Conservation (phyloP, 2,888 invertebrate species). For the Byasa hedistus region DNA sequence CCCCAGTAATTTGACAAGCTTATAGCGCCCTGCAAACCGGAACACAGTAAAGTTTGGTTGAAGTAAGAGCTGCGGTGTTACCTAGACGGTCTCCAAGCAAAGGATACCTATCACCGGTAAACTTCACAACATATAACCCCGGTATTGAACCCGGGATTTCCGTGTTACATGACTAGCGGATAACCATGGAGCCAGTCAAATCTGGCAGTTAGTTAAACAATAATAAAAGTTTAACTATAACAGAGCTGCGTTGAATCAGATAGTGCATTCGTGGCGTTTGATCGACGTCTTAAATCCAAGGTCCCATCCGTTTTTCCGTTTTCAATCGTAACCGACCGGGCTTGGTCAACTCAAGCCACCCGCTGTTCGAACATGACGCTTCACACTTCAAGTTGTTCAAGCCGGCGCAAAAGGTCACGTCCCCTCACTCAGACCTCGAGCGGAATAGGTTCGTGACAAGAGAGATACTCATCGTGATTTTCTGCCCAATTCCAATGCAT, state of each 20-base stretch:
- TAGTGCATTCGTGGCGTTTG: slow-evolving; percentile 60
- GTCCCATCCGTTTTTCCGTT: slow-evolving; percentile 53
- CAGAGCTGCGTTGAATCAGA: slow-evolving; percentile 44
- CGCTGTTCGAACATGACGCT: slow-evolving; percentile 72
- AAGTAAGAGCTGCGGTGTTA: no score
- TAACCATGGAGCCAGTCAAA: no score
- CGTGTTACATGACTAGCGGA: no score
- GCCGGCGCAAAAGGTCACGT: slow-evolving; percentile 71
- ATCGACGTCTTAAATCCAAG: slow-evolving; percentile 73
- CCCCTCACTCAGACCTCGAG: slow-evolving; percentile 74
- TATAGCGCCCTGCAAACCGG: no score
- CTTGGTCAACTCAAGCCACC: slow-evolving; percentile 64
- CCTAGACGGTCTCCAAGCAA: no score
- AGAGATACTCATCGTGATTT: slow-evolving; percentile 78
- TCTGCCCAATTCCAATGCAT: slow-evolving; percentile 75
- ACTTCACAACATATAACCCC: no score
- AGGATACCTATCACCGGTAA: no score
- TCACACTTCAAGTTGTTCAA: slow-evolving; percentile 71
- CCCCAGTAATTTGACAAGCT: no score
- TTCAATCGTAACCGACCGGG: slow-evolving; percentile 54
- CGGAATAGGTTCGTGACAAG: slow-evolving; percentile 77
- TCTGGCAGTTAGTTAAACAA: no score
- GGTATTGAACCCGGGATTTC: no score
- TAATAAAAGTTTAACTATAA: slow-evolving; percentile 65
- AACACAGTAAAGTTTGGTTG: no score